Conservation (phyloP, 2,113 vertebrate genomes). For the Hemiscyllium ocellatum region DNA sequence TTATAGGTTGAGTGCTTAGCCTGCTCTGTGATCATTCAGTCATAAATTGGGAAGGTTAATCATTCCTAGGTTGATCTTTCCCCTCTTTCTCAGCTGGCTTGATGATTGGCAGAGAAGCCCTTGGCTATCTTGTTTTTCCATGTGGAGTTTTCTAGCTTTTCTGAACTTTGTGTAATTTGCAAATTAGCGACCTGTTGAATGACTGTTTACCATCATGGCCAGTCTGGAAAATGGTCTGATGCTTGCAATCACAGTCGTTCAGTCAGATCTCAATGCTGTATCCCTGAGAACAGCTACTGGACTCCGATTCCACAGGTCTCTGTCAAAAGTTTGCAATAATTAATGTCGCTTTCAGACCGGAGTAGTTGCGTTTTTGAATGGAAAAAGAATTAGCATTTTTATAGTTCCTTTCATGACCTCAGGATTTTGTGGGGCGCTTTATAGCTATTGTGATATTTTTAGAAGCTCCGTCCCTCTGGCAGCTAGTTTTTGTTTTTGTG, state of each 20-base stretch:
- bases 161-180: neutral
- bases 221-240: neutral
- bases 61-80: neutral
- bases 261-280: neutral
- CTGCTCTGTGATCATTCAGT: neutral
- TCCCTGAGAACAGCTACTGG: neutral
- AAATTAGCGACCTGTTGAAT: neutral
- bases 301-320: neutral
- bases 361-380: neutral
- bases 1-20: neutral
- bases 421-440: neutral
- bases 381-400: neutral
- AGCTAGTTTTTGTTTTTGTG: neutral
- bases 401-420: neutral
- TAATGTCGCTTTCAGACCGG: neutral
- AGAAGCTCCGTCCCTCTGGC: neutral
- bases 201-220: neutral
- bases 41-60: neutral
- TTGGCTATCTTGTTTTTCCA: neutral
- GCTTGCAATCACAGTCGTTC: neutral
- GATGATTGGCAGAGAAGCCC: no score
- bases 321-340: neutral
- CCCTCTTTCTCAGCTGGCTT: neutral
- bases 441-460: neutral
- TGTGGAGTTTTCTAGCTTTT: neutral